A percentile compares a stretch with the other conserved stretches of the same genome.
phyloP scores from a whole-genome alignment of 2,113 vertebrate species.

The Scatophagus argus region DNA sequence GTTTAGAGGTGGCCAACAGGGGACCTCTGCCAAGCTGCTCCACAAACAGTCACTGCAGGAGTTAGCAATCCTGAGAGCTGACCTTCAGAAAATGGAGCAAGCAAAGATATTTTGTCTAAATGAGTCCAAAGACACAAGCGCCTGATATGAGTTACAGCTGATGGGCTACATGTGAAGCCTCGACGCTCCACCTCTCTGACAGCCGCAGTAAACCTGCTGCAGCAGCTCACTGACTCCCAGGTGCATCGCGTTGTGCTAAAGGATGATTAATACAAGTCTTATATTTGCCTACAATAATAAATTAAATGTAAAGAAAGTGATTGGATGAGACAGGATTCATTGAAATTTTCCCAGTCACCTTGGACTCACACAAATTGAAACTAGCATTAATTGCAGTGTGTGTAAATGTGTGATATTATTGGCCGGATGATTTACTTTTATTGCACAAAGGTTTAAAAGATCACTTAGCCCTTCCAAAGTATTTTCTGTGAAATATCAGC shows the following conservation, averaged over 20 bases:
- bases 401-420: neutral
- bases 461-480: neutral
- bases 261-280: neutral
- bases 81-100: constrained; percentile 50
- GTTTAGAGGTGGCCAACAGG: constrained; percentile 31
- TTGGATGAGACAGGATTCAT: too few relatives aligned
- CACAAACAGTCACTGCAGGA: neutral
- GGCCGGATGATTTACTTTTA: neutral
- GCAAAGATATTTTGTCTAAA: constrained; percentile 16
- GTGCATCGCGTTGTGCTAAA: neutral
- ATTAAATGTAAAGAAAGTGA: too few relatives aligned
- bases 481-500: neutral
- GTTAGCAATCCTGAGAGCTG: constrained; percentile 29
- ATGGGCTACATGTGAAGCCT: too few relatives aligned
- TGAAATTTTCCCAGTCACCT: too few relatives aligned
- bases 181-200: neutral
- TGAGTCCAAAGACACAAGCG: neutral
- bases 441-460: neutral
- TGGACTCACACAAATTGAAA: too few relatives aligned
- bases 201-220: too few relatives aligned
- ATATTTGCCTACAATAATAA: neutral
- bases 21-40: neutral
- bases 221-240: too few relatives aligned
- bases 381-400: neutral
- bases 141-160: neutral